These are phyloP conservation scores for Boloria selene DNA, from an alignment of 2,888 invertebrate species.

Conservation along the genomic window DNA sequence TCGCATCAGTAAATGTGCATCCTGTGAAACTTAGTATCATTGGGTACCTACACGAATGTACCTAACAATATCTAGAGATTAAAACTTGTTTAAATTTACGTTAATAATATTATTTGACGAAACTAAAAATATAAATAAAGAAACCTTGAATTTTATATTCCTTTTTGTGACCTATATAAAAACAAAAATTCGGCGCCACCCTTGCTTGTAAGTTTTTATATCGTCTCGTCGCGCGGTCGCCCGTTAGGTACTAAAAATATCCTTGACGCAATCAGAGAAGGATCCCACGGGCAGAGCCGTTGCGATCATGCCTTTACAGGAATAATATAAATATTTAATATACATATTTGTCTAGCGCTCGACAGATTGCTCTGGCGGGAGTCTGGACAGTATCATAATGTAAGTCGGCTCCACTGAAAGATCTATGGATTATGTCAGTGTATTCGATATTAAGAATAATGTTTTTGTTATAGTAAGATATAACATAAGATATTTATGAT, in stretches of 20 bases:
- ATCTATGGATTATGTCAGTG: constrained; percentile 13
- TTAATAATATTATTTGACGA: not conserved
- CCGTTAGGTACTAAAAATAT: constrained; percentile 68
- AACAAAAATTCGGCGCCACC: constrained; percentile 62
- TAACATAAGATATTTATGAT: not conserved
- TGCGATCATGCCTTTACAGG: constrained; percentile 49
- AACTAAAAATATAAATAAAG: not conserved
- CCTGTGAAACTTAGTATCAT: constrained; percentile 51
- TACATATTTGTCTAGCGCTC: constrained; percentile 61
- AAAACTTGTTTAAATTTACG: not conserved
- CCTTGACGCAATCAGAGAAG: constrained; percentile 67
- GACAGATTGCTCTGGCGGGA: constrained; percentile 51
- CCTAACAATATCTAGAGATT: not conserved
- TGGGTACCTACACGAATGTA: not conserved
- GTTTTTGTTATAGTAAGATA: too few species aligned
- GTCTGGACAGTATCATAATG: constrained; percentile 55
- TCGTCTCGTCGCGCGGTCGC: constrained; percentile 64
- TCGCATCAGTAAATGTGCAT: constrained; percentile 63
- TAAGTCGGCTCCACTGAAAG: constrained; percentile 20
- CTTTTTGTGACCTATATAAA: constrained; percentile 15
- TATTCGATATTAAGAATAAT: constrained; percentile 11
- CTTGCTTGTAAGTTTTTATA: constrained; percentile 68
- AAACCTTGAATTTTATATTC: not conserved
- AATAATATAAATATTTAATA: constrained; percentile 76
- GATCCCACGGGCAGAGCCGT: constrained; percentile 62